phyloP scores from a whole-genome alignment of 1,140 invertebrate genomes.

The Dolichoris vasculosae region DNA sequence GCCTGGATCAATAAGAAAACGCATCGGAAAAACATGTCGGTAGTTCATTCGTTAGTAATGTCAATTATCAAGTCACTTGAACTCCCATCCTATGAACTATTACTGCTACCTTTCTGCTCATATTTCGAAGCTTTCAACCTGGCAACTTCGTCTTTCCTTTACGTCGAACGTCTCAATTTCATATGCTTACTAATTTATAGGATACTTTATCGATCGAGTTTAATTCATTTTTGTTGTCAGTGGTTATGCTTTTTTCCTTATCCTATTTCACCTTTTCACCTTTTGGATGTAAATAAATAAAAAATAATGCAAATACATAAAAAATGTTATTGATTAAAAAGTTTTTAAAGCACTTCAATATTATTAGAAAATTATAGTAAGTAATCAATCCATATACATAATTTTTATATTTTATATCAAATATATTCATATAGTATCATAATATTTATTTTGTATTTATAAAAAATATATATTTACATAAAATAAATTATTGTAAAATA shows the following conservation, averaged over 20 bases:
- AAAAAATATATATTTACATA: no score
- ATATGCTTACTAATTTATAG: constrained; percentile 48
- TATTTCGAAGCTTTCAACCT: constrained; percentile 26
- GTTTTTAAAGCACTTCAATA: no score
- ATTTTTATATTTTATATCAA: no score
- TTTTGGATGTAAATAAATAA: no score
- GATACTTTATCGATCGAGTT: constrained; percentile 47
- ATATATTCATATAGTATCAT: no score
- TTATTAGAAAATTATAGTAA: no score
- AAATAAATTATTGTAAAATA: no score
- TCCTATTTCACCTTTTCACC: background rate
- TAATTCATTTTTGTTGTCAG: constrained; percentile 48
- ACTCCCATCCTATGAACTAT: constrained; percentile 31
- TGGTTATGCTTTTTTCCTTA: background rate
- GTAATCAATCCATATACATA: no score
- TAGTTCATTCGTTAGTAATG: constrained; percentile 52
- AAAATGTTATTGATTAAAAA: no score
- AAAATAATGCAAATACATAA: no score
- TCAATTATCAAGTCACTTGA: constrained; percentile 51
- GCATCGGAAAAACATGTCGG: constrained; percentile 51
- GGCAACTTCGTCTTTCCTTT: constrained; percentile 28
- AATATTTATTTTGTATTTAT: no score
- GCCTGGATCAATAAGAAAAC: constrained; percentile 41
- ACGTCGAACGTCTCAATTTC: constrained; percentile 51
- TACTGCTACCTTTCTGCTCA: constrained; percentile 50